Conservation (phyloP, 1,140 invertebrate species). For the Streblospio benedicti region DNA sequence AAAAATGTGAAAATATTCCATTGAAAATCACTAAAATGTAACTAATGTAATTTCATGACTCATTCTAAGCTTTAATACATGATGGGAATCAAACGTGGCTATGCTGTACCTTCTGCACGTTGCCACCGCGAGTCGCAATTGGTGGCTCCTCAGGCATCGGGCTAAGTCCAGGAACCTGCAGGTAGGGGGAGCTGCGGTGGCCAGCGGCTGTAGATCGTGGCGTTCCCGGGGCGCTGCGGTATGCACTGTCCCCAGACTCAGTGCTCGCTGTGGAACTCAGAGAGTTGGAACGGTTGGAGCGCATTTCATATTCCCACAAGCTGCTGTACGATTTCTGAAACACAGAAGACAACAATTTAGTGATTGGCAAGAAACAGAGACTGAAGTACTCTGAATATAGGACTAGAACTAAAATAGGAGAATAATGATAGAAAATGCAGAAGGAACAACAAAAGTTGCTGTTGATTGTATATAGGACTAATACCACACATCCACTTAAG, state of each 20-base stretch:
- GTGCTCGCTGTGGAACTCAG: slow-evolving; percentile 3
- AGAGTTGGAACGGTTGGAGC: slow-evolving; percentile 4
- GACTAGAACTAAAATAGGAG: not conserved
- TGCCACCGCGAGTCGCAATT: no score
- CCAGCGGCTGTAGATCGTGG: slow-evolving; percentile 23
- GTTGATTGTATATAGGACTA: not conserved
- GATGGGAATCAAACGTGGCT: no score
- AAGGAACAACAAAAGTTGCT: not conserved
- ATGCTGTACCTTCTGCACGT: no score
- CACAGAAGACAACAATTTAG: not conserved
- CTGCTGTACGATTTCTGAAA: slow-evolving; percentile 23
- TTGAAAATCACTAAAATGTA: no score
- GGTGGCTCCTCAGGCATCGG: no score
- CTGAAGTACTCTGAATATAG: not conserved
- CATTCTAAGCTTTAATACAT: no score
- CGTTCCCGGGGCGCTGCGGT: slow-evolving; percentile 6
- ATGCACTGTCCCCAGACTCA: slow-evolving; percentile 2
- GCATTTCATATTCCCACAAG: slow-evolving; percentile 26
- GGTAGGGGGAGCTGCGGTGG: slow-evolving; percentile 25
- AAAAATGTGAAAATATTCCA: no score
- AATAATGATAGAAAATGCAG: not conserved
- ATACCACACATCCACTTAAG: not conserved
- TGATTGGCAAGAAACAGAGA: not conserved
- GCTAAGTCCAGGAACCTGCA: slow-evolving; percentile 27
- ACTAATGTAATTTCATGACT: no score